phyloP scores from a whole-genome alignment of 2,113 vertebrate species.

The Callaeas wilsoni region DNA sequence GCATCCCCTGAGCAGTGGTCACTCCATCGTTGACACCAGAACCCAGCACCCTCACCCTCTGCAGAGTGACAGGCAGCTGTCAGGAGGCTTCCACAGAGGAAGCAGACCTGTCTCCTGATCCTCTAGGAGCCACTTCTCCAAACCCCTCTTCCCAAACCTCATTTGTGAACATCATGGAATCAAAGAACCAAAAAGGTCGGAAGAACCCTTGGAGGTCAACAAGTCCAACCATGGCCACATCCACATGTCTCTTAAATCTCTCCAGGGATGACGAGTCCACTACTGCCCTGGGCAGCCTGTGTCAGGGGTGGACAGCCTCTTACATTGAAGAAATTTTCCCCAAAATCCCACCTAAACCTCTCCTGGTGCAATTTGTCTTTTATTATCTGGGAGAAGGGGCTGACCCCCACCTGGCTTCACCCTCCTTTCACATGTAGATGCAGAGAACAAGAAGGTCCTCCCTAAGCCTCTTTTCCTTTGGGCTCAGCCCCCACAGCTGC shows the following conservation, averaged over 20 bases:
- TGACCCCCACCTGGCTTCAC: background rate
- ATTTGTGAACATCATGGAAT: background rate
- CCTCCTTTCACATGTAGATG: background rate
- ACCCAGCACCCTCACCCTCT: background rate
- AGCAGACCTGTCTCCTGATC: background rate
- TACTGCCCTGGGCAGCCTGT: background rate
- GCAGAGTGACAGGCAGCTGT: background rate
- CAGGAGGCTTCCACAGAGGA: background rate
- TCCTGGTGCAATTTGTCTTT: background rate
- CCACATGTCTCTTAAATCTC: background rate
- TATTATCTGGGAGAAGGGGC: background rate
- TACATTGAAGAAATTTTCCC: background rate
- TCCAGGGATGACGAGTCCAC: background rate
- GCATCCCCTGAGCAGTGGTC: background rate
- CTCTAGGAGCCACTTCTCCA: background rate
- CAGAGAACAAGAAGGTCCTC: background rate
- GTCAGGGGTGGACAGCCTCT: background rate
- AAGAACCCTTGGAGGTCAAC: background rate
- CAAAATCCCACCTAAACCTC: background rate
- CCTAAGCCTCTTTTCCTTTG: background rate
- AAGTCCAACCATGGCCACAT: background rate
- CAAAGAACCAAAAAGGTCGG: background rate
- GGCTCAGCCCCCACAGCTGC: background rate
- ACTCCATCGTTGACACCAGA: background rate
- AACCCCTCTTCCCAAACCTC: background rate